Conservation (phyloP, 2,888 invertebrate genomes). For the Habroteleia sp. region DNA sequence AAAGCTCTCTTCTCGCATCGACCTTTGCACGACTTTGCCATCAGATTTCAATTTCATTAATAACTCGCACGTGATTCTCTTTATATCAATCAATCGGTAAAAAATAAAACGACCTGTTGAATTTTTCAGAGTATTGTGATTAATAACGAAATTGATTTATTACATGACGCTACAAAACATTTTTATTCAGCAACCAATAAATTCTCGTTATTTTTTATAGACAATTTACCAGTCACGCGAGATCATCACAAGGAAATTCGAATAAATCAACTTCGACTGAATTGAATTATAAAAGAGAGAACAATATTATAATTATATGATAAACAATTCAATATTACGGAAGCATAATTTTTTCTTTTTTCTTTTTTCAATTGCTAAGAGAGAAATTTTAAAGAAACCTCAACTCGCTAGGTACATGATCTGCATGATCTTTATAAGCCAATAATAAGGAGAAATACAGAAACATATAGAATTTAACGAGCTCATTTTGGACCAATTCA, state of each 20-base stretch:
- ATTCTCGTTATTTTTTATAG: constrained; percentile 16
- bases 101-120: constrained; percentile 44
- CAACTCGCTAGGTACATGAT: too few relatives aligned
- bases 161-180: constrained; percentile 17
- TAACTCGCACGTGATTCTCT: constrained; percentile 14
- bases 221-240: constrained; percentile 25
- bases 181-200: constrained; percentile 14
- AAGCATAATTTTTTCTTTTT: too few relatives aligned
- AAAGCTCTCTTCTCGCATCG: constrained; percentile 7
- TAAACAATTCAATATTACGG: too few relatives aligned
- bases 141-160: constrained; percentile 34
- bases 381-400: too few relatives aligned
- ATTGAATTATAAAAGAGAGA: too few relatives aligned
- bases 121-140: constrained; percentile 22
- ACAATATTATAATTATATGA: too few relatives aligned
- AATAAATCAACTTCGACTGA: too few relatives aligned
- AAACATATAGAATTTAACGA: constrained; percentile 22
- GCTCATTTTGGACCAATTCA: constrained; percentile 18
- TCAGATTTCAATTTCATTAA: constrained; percentile 36
- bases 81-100: constrained; percentile 23
- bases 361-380: too few relatives aligned
- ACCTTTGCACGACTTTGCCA: constrained; percentile 16
- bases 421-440: constrained; percentile 8
- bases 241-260: constrained; percentile 15
- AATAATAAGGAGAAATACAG: constrained; percentile 5